Base-by-base conservation (phyloP, 2,888 invertebrate genomes). In the Thymelicus acteon region DNA sequence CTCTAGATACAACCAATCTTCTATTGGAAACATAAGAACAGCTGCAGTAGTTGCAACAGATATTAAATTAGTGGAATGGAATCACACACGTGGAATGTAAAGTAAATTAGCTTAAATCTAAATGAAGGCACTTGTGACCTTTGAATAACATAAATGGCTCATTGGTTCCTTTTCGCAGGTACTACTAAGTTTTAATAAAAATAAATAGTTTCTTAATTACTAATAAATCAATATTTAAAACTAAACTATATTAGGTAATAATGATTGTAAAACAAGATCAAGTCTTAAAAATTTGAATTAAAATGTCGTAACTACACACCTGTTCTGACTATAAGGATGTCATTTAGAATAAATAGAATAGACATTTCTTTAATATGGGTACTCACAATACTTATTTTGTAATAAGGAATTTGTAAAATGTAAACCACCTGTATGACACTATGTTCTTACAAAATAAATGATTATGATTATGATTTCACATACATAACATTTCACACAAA, bases 141-240 rank as follows among this genome's bases (percentile, higher is more conserved):
- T 81, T 84, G 75, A 78, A 76, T 79, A 74, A 73, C 69, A 75
- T 75, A 76, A 88, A 90, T 90, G 91, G 90, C 90, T 90, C 88
- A 86, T 89, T 88, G 88, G 89, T 89, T 82, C 74, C 73, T 82
- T 88, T 81, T 74, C 82, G 82, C 87, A 89, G 87, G 85, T 88
- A 88, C 87, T 73, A 77, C 88, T 86, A 87, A 85, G 86, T 60
- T 72, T 75, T 73, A 76, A 63, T 75, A 64, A 74, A 58, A 75
- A 78, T 77, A 78, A 75, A 77, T 78, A 79, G 71, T 71, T 60
- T 74, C 48, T 54, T 60, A 74, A 60, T 54, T 13, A 40, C 13
- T 31, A 75, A 72, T 72, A 65, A 72, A 70, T 52, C 63, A 72
- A 10, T 12, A 12, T 10, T 2, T 10, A 44, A 44, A 44, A 71